These are phyloP conservation scores for Scophthalmus maximus DNA, from an alignment of 2,113 vertebrate species.

Conservation along the genomic window DNA sequence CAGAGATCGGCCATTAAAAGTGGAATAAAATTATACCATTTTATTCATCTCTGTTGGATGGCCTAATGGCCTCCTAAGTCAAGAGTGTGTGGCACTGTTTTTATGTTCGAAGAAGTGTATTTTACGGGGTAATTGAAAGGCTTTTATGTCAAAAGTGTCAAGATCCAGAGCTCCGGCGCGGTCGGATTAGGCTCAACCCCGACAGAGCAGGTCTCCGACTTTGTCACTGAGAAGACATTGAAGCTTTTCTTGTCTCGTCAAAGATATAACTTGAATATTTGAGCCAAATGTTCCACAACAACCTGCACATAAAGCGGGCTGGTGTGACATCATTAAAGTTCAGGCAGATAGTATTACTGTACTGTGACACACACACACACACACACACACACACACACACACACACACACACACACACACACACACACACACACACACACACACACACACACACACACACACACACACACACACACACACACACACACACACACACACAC, in stretches of 20 bases:
- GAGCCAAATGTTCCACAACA: slow-evolving; percentile 36
- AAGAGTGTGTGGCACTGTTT: slow-evolving; percentile 10
- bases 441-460: no score
- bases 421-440: no score
- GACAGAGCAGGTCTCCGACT: slow-evolving; percentile 5
- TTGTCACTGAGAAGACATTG: slow-evolving; percentile 33
- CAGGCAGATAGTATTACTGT: slow-evolving; percentile 27
- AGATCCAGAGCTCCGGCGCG: slow-evolving; percentile 18
- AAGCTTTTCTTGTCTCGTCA: slow-evolving; percentile 40
- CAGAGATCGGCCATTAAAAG: slow-evolving; percentile 23
- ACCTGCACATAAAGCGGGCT: slow-evolving; percentile 26
- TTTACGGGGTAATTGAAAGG: slow-evolving; percentile 45
- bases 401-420: no score
- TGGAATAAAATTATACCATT: slow-evolving; percentile 37
- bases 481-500: no score
- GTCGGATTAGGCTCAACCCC: slow-evolving; percentile 38
- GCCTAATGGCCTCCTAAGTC: slow-evolving; percentile 25
- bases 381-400: no score
- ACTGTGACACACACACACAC: neutral
- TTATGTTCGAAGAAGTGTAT: slow-evolving; percentile 35
- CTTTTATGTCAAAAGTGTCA: slow-evolving; percentile 53
- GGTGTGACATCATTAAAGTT: slow-evolving; percentile 20
- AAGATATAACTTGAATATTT: slow-evolving; percentile 42
- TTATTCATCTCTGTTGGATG: slow-evolving; percentile 29
- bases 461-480: no score